Base-by-base conservation (phyloP, 2,113 vertebrate species). In the Morone chrysops region DNA sequence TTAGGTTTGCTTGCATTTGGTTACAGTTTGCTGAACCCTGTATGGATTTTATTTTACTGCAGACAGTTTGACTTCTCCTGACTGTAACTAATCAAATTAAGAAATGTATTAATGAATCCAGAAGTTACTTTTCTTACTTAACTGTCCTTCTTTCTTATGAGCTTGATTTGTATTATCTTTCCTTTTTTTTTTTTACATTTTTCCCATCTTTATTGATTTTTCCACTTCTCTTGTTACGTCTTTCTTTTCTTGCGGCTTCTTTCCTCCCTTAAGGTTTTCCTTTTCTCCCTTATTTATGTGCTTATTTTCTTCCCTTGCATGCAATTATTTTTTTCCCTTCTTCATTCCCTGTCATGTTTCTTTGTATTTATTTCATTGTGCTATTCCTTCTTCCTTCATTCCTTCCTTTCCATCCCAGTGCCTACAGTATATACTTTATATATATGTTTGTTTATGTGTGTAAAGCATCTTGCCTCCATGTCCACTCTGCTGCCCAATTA, bases 401-500 rank as follows among this genome's bases (percentile, higher is more conserved):
- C 0, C 11, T 5, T 43, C 48, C 50, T 17, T 20, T 25, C 16
- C 41, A 25, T 22, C 47, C 38, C 4, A 3, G 0, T 20, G 13
- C 1, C 4, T 14, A 13, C 13, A 57, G 54, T 13, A 4, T 66
- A 18, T n/a, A 9, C 2, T 72, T 25, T 4, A 16, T 47, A n/a
- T 65, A 16, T 47, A 47, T 47, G 13, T 47, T 12, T 31, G 9
- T 69, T 12, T 59, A 5, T 43, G 1, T 62, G n/a, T 36, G 41
- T 48, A 0, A 17, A 16, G 8, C n/a, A 6, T 62, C 38, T 68
- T 18, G 63, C 54, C 1, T 74, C 0, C 22, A 2, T 43, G 45
- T 70, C 31, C 51, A 31, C 50, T 57, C 31, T 36, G 59, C 40
- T 17, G 40, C 13, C 69, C 70, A 90, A 72, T 85, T 80, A 85